Evolutionary conservation across 2,113 vertebrate species (phyloP).

Genomic region (Albula glossodonta): DNA sequence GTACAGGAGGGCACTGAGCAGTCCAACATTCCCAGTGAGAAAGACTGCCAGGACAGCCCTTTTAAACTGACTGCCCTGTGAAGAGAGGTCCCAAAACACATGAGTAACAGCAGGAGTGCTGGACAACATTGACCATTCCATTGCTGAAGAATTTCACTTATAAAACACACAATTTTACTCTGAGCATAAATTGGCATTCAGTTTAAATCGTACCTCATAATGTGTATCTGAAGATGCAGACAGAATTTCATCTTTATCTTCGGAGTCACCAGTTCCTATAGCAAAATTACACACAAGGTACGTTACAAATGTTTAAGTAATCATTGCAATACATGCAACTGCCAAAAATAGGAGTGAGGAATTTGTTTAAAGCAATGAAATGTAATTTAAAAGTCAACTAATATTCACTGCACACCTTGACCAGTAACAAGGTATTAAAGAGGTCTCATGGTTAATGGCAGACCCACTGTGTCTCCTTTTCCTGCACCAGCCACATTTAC

Average conservation of each 20-base stretch:
- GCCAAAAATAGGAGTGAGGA: neutral
- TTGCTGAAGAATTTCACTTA: too few species aligned
- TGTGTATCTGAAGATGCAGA: conserved; percentile 46
- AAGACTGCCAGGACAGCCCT: conserved; percentile 73
- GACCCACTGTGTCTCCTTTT: neutral
- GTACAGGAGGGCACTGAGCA: conserved; percentile 70
- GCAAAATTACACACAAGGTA: conserved; percentile 34
- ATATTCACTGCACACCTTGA: conserved; percentile 26
- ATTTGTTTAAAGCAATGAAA: neutral
- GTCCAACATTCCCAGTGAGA: conserved; percentile 75
- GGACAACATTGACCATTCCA: too few species aligned
- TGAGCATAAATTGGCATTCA: neutral
- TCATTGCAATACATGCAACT: neutral
- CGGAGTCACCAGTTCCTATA: conserved; percentile 67
- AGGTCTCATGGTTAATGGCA: neutral
- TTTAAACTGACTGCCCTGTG: conserved; percentile 76
- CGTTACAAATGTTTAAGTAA: neutral
- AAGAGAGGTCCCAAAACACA: conserved; percentile 36
- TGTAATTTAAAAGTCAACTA: conserved; percentile 44
- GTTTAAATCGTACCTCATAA: conserved; percentile 62
- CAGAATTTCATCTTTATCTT: conserved; percentile 76
- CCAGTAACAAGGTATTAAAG: neutral
- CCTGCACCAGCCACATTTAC: neutral
- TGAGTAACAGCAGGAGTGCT: too few species aligned
- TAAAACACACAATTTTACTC: too few species aligned